Percentiles rank a stretch among this genome's conserved stretches.
These are phyloP conservation scores for Acomys russatus DNA, from an alignment of 2,797 vertebrate genomes.

Conservation along the genomic window DNA sequence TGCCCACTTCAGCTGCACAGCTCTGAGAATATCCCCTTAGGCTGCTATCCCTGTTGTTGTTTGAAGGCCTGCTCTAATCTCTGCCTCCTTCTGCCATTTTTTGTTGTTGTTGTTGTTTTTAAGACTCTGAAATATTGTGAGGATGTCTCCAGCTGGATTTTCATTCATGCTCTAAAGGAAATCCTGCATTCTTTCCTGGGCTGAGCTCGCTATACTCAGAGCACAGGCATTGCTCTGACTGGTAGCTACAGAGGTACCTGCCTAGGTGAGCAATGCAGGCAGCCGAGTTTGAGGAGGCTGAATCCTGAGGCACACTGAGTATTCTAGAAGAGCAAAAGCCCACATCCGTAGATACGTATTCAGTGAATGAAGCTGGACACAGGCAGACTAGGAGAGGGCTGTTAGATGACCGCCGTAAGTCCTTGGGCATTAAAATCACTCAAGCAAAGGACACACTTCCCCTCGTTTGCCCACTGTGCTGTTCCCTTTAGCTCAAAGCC, in stretches of 20 bases:
- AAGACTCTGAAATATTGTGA: constrained; percentile 41
- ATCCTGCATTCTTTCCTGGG: constrained; percentile 8
- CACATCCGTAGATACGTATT: background rate
- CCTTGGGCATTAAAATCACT: background rate
- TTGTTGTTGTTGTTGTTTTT: too few relatives aligned
- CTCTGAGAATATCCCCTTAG: background rate
- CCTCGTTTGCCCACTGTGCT: constrained; percentile 10
- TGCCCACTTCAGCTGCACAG: background rate
- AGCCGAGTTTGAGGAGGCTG: background rate
- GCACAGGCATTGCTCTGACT: background rate
- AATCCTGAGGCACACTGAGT: background rate
- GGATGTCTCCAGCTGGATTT: constrained; percentile 37
- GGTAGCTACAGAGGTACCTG: background rate
- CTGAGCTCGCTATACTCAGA: background rate
- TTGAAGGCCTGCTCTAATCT: constrained; percentile 26
- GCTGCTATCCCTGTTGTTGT: background rate
- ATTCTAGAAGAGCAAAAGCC: background rate
- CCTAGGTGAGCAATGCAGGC: background rate
- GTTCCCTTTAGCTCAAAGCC: constrained; percentile 42
- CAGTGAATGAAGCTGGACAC: background rate
- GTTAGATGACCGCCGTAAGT: background rate
- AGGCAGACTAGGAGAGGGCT: background rate
- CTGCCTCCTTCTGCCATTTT: background rate
- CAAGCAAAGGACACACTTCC: background rate
- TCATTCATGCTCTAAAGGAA: constrained; percentile 27